Base-by-base conservation (phyloP, 2,888 invertebrate genomes). In the Eupithecia vulgata region DNA sequence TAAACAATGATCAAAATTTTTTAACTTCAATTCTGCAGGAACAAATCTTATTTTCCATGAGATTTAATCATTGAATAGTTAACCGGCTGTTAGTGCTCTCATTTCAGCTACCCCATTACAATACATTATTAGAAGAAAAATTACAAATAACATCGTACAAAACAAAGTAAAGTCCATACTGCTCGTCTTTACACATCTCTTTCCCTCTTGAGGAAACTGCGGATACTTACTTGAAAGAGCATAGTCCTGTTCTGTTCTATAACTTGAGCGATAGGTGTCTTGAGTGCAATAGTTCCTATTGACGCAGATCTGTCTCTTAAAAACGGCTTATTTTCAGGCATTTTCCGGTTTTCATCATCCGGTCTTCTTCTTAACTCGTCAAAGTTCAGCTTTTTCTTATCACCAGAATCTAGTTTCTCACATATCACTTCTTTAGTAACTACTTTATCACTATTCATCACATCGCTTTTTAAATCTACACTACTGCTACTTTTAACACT, bases 231-330 rank as follows among this genome's bases (percentile, higher is more conserved):
- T 90, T 97, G 97, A 85, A 99, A 97, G 57, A 99, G 95, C 99
- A 99, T 99, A 0, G 98, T 99, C 65, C 98, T 95, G 90, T 98
- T 98, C 83, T 97, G 97, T 78, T 98, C 97, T 77, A 94, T 91
- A 52, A 95, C 79, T 68, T 94, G 94, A 0, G 94, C 81, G 10
- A 94, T 84, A 64, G 95, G 86, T 66, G 95, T 87, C 86, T 96
- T 94, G 48, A 87, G 80, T 75, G 84, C 91, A 68, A 96, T 92
- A 68, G 95, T 95, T 1, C 96, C 96, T 67, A 96, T 95, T 0
- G 96, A 96, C 0, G 96, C 96, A 0, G 96, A 95, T 5, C 96
- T 91, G 79, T 96, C 95, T 78, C 96, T 91, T 48, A 92, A 78
- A 79, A 92, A 94, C 0, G 90, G 90, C 68, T 91, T 94, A 79